Evolutionary conservation across 2,797 vertebrate species (phyloP).

Genomic region (Gallinago solitaria): DNA sequence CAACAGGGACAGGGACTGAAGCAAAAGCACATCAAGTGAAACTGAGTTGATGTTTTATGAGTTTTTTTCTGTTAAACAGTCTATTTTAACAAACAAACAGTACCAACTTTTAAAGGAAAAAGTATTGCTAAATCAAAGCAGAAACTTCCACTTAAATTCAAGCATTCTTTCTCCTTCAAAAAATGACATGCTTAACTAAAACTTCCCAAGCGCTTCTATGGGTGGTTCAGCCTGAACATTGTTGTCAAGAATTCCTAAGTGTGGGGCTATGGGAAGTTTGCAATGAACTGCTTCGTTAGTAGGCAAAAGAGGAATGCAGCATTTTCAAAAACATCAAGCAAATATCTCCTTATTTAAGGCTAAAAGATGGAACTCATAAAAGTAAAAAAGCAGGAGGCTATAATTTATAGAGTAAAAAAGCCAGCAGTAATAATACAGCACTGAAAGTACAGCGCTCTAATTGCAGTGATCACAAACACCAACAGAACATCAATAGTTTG

Average conservation of each 20-base stretch:
- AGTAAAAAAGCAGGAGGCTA: slow-evolving; percentile 49
- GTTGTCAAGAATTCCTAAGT: not conserved
- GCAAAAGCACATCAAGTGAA: slow-evolving; percentile 6
- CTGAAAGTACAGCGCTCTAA: not conserved
- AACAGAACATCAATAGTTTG: not conserved
- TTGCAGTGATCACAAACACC: not conserved
- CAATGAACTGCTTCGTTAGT: slow-evolving; percentile 1
- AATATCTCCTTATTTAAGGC: slow-evolving; percentile 74
- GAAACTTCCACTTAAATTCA: slow-evolving; percentile 33
- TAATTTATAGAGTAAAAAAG: slow-evolving; percentile 21
- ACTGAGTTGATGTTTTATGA: not conserved
- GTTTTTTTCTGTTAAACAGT: not conserved
- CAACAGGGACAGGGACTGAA: not conserved
- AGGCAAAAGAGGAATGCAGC: slow-evolving; percentile 55
- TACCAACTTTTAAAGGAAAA: not conserved
- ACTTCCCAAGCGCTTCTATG: not conserved
- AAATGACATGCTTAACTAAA: not conserved
- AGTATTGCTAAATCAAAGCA: slow-evolving; percentile 54
- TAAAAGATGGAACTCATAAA: slow-evolving; percentile 62
- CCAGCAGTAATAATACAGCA: not conserved
- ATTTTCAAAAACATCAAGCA: slow-evolving; percentile 38
- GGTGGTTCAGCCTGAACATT: not conserved
- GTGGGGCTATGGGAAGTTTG: not conserved
- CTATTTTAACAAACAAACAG: not conserved
- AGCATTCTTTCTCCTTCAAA: not conserved